phyloP scores from a whole-genome alignment of 2,797 vertebrate species.

The Malurus leucopterus region DNA sequence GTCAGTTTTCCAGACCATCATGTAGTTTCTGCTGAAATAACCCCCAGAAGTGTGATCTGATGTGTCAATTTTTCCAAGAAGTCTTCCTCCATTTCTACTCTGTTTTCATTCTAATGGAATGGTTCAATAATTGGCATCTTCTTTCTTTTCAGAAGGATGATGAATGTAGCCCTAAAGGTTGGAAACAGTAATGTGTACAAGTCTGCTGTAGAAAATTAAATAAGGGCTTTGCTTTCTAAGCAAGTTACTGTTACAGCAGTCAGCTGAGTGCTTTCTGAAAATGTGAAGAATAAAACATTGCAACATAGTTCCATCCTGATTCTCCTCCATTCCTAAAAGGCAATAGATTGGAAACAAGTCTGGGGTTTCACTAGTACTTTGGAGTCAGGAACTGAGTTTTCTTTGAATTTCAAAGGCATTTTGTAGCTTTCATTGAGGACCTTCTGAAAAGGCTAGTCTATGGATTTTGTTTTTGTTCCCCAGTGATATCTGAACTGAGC shows the following conservation, averaged over 20 bases:
- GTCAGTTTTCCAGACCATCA: not conserved
- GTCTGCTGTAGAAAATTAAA: not conserved
- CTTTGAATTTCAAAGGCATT: not conserved
- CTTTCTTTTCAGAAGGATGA: conserved; percentile 26
- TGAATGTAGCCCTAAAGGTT: conserved; percentile 32
- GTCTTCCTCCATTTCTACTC: not conserved
- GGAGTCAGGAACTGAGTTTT: not conserved
- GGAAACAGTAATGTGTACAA: conserved; percentile 14
- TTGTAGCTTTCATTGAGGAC: not conserved
- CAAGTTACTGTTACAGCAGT: not conserved
- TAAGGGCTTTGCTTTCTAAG: conserved; percentile 44
- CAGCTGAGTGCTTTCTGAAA: not conserved
- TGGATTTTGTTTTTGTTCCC: not conserved
- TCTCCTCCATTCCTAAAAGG: not conserved
- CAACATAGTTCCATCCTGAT: not conserved
- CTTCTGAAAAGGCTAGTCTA: not conserved
- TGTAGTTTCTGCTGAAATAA: conserved; percentile 22
- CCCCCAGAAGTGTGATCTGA: not conserved
- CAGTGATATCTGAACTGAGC: not conserved
- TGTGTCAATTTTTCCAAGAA: not conserved
- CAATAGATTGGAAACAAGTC: not conserved
- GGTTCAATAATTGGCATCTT: not conserved
- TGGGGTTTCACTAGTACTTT: not conserved
- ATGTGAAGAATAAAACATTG: conserved; percentile 1
- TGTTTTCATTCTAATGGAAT: not conserved